These are phyloP conservation scores for Prionailurus bengalensis DNA, from an alignment of 2,113 vertebrate species.

Conservation along the genomic window DNA sequence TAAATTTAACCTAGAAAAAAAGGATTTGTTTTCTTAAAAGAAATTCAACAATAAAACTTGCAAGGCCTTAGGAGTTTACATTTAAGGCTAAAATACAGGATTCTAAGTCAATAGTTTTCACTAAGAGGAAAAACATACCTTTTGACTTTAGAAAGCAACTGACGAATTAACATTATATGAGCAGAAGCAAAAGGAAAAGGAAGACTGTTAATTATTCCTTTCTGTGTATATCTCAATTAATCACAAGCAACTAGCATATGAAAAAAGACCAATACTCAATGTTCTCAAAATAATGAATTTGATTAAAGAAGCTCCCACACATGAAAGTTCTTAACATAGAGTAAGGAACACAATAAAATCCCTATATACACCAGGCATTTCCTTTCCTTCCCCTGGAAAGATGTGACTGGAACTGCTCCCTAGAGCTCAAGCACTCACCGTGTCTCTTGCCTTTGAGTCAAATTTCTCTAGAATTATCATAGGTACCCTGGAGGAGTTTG, in stretches of 20 bases:
- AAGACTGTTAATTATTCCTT: not conserved
- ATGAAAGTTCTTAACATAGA: not conserved
- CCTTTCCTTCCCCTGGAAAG: not conserved
- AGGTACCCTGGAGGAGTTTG: not conserved
- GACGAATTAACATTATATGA: not conserved
- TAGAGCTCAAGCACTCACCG: not conserved
- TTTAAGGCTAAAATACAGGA: not conserved
- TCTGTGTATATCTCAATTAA: not conserved
- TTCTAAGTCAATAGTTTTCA: not conserved
- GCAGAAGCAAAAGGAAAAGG: not conserved
- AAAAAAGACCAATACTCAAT: not conserved
- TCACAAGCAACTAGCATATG: not conserved
- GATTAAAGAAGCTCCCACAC: not conserved
- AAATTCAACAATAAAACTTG: conserved; percentile 20
- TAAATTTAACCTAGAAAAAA: conserved; percentile 31
- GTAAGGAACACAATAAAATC: not conserved
- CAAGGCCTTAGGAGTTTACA: not conserved
- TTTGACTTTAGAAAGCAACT: conserved; percentile 51
- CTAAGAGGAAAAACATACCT: not conserved
- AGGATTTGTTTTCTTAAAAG: conserved; percentile 6
- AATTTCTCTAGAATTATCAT: conserved; percentile 37
- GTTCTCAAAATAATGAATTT: not conserved
- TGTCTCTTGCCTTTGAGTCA: not conserved
- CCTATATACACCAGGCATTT: not conserved
- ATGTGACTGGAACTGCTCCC: not conserved